Evolutionary conservation across 2,888 invertebrate genomes (phyloP).

Genomic region (Ophioninae sp.): DNA sequence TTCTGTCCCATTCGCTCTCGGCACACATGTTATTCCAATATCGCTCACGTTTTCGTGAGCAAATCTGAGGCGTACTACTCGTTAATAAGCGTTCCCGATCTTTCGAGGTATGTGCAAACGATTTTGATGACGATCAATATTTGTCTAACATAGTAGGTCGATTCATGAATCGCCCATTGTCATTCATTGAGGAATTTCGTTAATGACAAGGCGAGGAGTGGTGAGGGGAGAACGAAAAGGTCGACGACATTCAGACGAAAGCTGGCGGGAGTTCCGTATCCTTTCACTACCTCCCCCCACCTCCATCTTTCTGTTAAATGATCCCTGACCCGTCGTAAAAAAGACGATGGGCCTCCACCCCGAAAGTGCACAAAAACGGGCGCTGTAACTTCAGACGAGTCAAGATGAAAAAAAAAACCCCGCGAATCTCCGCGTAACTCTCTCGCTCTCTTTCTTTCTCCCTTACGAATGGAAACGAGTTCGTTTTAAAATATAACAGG

Average conservation of each 20-base stretch:
- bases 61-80: background rate
- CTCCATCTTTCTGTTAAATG: slow-evolving; percentile 65
- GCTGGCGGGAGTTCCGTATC: slow-evolving; percentile 44
- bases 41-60: slow-evolving; percentile 37
- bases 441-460: slow-evolving; percentile 26
- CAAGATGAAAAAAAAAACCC: slow-evolving; percentile 47
- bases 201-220: slow-evolving; percentile 14
- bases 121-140: slow-evolving; percentile 25
- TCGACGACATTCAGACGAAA: slow-evolving; percentile 60
- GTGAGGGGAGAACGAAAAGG: slow-evolving; percentile 52
- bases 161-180: slow-evolving; percentile 49
- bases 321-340: slow-evolving; percentile 67
- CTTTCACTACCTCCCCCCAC: background rate
- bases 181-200: slow-evolving; percentile 54
- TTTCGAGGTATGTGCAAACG: slow-evolving; percentile 3
- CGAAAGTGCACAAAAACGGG: slow-evolving; percentile 66
- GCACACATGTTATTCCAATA: slow-evolving; percentile 58
- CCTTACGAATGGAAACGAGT: slow-evolving; percentile 21
- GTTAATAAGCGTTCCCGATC: slow-evolving; percentile 11
- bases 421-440: slow-evolving; percentile 35
- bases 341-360: slow-evolving; percentile 48
- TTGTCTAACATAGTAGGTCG: slow-evolving; percentile 10
- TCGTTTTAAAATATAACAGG: slow-evolving; percentile 44
- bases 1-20: slow-evolving; percentile 30
- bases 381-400: slow-evolving; percentile 66